phyloP scores from a whole-genome alignment of 2,888 invertebrate genomes.

The Chaitophorus viminalis region DNA sequence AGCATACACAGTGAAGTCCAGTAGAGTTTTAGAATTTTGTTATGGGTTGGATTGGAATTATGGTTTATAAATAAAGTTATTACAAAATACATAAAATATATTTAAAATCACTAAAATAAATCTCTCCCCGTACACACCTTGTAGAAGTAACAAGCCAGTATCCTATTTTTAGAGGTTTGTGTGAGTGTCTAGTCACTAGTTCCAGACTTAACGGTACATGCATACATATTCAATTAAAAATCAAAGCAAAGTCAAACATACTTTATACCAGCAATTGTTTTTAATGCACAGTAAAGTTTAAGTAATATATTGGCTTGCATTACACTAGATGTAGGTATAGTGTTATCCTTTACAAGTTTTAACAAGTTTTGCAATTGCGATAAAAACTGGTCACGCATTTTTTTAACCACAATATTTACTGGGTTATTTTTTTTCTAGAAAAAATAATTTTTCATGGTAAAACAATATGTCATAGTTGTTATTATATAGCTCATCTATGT shows the following conservation, averaged over 20 bases:
- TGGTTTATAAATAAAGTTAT: too few species aligned
- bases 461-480: not conserved
- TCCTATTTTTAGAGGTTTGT: too few species aligned
- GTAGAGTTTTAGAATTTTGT: too few species aligned
- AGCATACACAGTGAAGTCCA: too few species aligned
- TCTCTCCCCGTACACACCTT: too few species aligned
- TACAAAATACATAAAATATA: too few species aligned
- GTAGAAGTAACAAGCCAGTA: too few species aligned
- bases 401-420: slow-evolving; percentile 75
- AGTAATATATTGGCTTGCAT: slow-evolving; percentile 91
- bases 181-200: too few species aligned
- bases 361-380: slow-evolving; percentile 76
- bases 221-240: too few species aligned
- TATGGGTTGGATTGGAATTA: too few species aligned
- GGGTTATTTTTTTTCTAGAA: slow-evolving; percentile 77
- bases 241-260: slow-evolving; percentile 68
- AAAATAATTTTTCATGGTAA: slow-evolving; percentile 7
- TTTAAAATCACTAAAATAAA: too few species aligned
- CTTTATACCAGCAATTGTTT: slow-evolving; percentile 93
- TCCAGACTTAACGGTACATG: too few species aligned
- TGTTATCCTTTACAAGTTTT: slow-evolving; percentile 73
- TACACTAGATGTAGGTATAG: slow-evolving; percentile 74
- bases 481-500: not conserved
- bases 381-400: slow-evolving; percentile 80
- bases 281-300: slow-evolving; percentile 88